phyloP scores from a whole-genome alignment of 1,140 invertebrate genomes.

The Diabrotica undecimpunctata region DNA sequence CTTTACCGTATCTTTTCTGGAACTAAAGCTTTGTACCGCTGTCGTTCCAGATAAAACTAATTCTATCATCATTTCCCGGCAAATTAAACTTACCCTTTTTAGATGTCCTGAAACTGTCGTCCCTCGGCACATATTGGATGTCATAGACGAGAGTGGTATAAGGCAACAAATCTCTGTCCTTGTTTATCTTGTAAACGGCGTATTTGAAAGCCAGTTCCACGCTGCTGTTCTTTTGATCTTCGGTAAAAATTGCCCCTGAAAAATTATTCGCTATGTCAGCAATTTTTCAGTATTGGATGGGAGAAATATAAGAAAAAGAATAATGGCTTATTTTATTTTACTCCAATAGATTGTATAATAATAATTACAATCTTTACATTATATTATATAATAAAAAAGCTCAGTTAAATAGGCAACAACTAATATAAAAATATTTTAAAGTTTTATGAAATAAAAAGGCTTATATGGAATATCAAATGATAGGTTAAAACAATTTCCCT shows the following conservation, averaged over 20 bases:
- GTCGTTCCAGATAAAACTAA: neutral
- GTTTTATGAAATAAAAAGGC: too few relatives aligned
- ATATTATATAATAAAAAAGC: too few relatives aligned
- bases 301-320: too few relatives aligned
- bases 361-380: too few relatives aligned
- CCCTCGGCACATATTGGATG: constrained; percentile 82
- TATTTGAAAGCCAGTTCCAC: constrained; percentile 89
- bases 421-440: too few relatives aligned
- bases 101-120: constrained; percentile 85
- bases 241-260: constrained; percentile 87
- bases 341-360: too few relatives aligned
- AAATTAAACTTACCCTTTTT: constrained; percentile 71
- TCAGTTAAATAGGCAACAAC: too few relatives aligned
- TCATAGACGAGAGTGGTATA: constrained; percentile 86
- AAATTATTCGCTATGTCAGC: constrained; percentile 36
- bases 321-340: too few relatives aligned
- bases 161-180: constrained; percentile 74
- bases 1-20: too few relatives aligned
- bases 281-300: neutral
- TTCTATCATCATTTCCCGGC: neutral
- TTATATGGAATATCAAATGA: too few relatives aligned
- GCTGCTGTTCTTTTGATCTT: constrained; percentile 79
- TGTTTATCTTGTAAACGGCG: constrained; percentile 88
- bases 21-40: neutral
- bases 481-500: too few relatives aligned